Evolutionary conservation across 2,888 invertebrate genomes (phyloP).

Genomic region (Nemotelus nigrinus): DNA sequence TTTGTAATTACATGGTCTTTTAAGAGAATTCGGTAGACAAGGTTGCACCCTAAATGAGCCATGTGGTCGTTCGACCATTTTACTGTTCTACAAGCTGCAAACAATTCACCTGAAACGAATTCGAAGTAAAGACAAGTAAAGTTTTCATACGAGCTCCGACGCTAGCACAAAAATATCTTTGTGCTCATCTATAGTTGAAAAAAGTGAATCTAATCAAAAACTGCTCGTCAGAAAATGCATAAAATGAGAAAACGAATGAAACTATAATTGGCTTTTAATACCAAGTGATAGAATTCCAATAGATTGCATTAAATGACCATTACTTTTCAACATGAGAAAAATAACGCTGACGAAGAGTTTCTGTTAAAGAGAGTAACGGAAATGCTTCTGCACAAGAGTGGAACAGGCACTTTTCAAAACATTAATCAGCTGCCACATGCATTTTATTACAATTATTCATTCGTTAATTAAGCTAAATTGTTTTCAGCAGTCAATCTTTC

Average conservation of each 20-base stretch:
- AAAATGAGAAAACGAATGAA: background rate
- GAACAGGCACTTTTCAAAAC: too few species aligned
- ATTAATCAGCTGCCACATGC: too few species aligned
- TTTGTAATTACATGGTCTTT: slow-evolving; percentile 52
- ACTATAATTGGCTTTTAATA: slow-evolving; percentile 19
- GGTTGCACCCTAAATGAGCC: slow-evolving; percentile 51
- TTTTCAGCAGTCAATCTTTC: too few species aligned
- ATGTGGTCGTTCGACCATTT: slow-evolving; percentile 45
- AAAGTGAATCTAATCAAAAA: slow-evolving; percentile 15
- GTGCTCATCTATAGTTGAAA: background rate
- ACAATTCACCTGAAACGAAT: too few species aligned
- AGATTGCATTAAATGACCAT: background rate
- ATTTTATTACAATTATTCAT: too few species aligned
- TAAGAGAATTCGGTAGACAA: slow-evolving; percentile 43
- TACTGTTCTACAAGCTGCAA: slow-evolving; percentile 23
- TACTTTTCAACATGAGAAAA: background rate
- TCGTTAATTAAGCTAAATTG: too few species aligned
- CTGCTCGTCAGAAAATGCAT: background rate
- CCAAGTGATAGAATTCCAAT: background rate
- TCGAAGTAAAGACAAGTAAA: too few species aligned
- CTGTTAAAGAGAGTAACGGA: too few species aligned
- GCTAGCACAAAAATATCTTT: too few species aligned
- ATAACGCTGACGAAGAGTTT: too few species aligned
- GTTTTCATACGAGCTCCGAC: too few species aligned
- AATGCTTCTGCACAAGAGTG: too few species aligned